These are phyloP conservation scores for Noctuana brunneofusca DNA, from an alignment of 2,888 invertebrate genomes.

Conservation along the genomic window DNA sequence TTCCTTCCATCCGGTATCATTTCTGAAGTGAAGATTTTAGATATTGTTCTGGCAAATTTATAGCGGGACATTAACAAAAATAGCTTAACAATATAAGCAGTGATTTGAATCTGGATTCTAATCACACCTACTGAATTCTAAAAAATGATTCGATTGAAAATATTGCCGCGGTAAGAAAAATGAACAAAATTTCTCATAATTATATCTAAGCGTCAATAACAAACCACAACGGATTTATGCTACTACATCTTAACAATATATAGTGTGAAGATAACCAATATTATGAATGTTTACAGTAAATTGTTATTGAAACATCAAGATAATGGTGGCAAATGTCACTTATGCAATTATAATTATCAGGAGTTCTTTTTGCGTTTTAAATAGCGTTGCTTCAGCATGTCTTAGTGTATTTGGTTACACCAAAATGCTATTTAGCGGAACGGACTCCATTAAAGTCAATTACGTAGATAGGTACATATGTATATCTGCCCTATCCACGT, in stretches of 20 bases:
- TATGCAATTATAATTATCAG: not conserved
- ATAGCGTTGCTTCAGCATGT: not conserved
- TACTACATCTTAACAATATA: not conserved
- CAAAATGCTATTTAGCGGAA: constrained; percentile 9
- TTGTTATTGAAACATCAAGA: not conserved
- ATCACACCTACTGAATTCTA: no score
- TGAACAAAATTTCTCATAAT: not conserved
- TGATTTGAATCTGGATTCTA: no score
- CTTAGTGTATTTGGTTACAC: constrained; percentile 16
- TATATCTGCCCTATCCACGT: no score
- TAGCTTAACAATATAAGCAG: not conserved
- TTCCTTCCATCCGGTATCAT: constrained; percentile 30
- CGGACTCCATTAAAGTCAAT: constrained; percentile 9
- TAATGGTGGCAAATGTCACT: not conserved
- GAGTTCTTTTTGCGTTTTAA: not conserved
- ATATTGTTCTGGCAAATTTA: not conserved
- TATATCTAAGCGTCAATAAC: not conserved
- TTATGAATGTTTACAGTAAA: not conserved
- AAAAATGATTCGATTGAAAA: no score
- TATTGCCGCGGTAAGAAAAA: no score
- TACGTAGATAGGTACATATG: no score
- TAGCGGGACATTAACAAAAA: not conserved
- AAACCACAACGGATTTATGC: no score
- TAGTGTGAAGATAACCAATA: not conserved
- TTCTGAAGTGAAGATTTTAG: constrained; percentile 9